Base-by-base conservation (phyloP, 2,888 invertebrate species). In the Lypha dubia region DNA sequence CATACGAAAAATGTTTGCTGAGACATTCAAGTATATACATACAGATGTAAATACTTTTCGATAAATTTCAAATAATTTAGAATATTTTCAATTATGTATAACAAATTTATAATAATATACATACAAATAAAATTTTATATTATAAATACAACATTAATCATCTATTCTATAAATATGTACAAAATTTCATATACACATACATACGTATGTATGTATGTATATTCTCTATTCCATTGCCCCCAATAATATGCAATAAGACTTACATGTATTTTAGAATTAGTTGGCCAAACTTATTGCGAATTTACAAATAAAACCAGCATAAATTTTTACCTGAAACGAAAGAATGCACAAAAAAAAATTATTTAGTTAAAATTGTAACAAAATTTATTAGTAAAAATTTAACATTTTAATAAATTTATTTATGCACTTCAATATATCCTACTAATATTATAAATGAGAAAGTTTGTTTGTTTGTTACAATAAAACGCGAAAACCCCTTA, bases 261-360 rank as follows among this genome's bases (percentile, higher is more conserved):
- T 79, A 71, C 56, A 65, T 70, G 22, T 24, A 32, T 17, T 24
- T n/a, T n/a, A n/a, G n/a, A n/a, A 32, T 20, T 51, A 38, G 62
- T 11, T 13, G 15, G 9, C 6, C 51, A 74, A 17, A 17, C 13
- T 58, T 67, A 49, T 22, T 67, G 8, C 28, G 24, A 35, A 17
- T 38, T 53, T 24, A 62, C 28, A 79, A 56, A 56, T 38, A 11
- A 17, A 17, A 56, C 28, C 28, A 28, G 28, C 2, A 28, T 28
- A 53, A 22, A 79, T 56, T 56, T 65, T 75, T 79, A 79, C 68
- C 76, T 77, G 58, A 60, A 49, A 68, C 11, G 28, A 68, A 51
- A 35, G 68, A 3, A 49, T 35, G 49, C 56, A 49, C 5, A 32
- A 58, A 8, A 24, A 38, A 17, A 24, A 41, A 51, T 0, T 46